Evolutionary conservation across 2,797 vertebrate genomes (phyloP), one percentile per base, ranked within the genome.

Genomic region (Sternarchorhynchus goeldii): DNA sequence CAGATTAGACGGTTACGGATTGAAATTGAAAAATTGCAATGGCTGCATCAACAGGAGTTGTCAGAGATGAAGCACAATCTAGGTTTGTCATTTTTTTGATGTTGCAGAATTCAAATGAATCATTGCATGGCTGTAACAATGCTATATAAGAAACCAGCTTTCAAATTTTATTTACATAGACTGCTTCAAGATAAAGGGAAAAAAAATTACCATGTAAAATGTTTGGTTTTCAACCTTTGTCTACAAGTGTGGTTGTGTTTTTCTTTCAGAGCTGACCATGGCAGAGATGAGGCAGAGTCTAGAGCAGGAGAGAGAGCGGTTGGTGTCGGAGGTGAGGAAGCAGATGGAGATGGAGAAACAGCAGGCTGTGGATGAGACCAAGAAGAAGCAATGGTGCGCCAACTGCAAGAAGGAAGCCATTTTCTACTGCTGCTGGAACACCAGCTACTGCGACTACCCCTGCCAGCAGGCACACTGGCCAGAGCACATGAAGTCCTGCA

Each of bases 61-160:
- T 95, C 97, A 0, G 97, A 99, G 90, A 99, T 99, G 97, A 99
- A 99, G 85, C 97, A 99, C 91, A 99, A 99, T 85, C 88, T 98
- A 78, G 97, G 97, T 98, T 89, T 53, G 53, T 76, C 2, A 21
- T 69, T 70, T 66, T 56, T 20, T 45, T 76, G 2, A 8, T 10
- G 53, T 73, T 16, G 29, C 17, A 21, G 17, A 14, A 71, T 72
- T 34, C 3, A 60, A 34, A 18, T 65, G n/a, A 39, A 65, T 36
- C 62, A 17, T 18, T 14, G 10, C 10, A 50, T 14, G 45, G 45
- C 45, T 7, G 2, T 29, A 6, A 31, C 4, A 0, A 10, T 14
- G 31, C 58, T 16, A 31, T 7, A 6, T 39, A 39, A 2, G 12
- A 10, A 29, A 16, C 34, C 55, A 45, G 55, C 32, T 39, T 59